Conservation (phyloP, 92 coral and sea anemone species). For the Umimayanthus kanabou region DNA sequence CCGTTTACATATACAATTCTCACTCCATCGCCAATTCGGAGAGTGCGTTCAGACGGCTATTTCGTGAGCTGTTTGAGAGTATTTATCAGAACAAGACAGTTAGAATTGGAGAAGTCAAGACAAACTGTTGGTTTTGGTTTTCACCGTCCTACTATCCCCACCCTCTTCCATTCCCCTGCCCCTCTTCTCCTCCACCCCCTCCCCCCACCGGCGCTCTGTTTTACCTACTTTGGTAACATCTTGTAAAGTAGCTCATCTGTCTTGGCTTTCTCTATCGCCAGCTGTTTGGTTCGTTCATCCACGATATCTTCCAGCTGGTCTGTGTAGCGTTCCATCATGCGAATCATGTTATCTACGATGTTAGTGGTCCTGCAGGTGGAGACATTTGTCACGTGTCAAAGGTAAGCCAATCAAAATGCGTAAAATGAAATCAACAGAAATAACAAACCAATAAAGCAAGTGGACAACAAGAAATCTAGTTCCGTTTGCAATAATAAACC, state of each 20-base stretch:
- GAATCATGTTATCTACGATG: slow-evolving; percentile 87
- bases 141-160: not conserved
- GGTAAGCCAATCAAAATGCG: not conserved
- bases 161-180: not conserved
- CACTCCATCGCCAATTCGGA: too few relatives aligned
- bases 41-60: too few relatives aligned
- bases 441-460: not conserved
- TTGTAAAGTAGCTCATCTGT: slow-evolving; percentile 84
- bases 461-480: too few relatives aligned
- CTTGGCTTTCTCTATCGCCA: slow-evolving; percentile 80
- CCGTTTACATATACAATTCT: too few relatives aligned
- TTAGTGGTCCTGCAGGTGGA: slow-evolving; percentile 59
- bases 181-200: not conserved
- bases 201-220: not conserved
- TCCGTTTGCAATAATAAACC: too few relatives aligned
- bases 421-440: not conserved
- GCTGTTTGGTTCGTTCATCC: slow-evolving; percentile 78
- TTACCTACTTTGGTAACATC: slow-evolving; percentile 80
- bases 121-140: not conserved
- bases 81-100: too few relatives aligned
- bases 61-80: too few relatives aligned
- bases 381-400: not conserved
- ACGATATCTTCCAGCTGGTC: slow-evolving; percentile 83
- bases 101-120: too few relatives aligned
- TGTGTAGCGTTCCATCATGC: slow-evolving; percentile 86